phyloP scores from a whole-genome alignment of 2,888 invertebrate genomes.

The Drosophila barbarae region DNA sequence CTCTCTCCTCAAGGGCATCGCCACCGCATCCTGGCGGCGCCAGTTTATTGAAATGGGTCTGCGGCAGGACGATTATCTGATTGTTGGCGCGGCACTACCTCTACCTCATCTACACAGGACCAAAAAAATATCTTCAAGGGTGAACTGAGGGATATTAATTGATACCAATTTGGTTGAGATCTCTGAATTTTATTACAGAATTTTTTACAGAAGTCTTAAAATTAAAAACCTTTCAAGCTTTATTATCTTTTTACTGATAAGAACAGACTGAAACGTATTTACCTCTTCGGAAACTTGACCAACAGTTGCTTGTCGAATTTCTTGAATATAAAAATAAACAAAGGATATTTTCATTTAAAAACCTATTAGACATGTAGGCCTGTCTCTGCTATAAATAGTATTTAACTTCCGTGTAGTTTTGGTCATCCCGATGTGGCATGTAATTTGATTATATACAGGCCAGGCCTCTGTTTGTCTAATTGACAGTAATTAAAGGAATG shows the following conservation, averaged over 20 bases:
- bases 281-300: no score
- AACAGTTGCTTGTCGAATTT: no score
- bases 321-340: no score
- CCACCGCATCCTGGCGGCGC: conserved; percentile 57
- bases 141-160: not conserved
- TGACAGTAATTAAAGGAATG: conserved; percentile 61
- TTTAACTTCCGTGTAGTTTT: conserved; percentile 1
- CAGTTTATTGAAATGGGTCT: conserved; percentile 59
- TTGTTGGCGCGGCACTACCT: conserved; percentile 45
- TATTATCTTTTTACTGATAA: no score
- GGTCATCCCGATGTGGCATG: conserved; percentile 36
- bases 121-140: not conserved
- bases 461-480: conserved; percentile 53
- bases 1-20: conserved; percentile 50
- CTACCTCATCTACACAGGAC: not conserved
- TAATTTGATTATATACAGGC: conserved; percentile 47
- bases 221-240: no score
- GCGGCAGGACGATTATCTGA: conserved; percentile 38
- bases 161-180: not conserved
- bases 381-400: not conserved
- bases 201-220: no score
- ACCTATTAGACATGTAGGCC: not conserved
- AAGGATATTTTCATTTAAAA: not conserved
- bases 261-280: no score
- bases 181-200: no score